Percentiles rank a stretch among this genome's conserved stretches.
phyloP scores from a whole-genome alignment of 2,113 vertebrate species.

The Bombycilla garrulus region DNA sequence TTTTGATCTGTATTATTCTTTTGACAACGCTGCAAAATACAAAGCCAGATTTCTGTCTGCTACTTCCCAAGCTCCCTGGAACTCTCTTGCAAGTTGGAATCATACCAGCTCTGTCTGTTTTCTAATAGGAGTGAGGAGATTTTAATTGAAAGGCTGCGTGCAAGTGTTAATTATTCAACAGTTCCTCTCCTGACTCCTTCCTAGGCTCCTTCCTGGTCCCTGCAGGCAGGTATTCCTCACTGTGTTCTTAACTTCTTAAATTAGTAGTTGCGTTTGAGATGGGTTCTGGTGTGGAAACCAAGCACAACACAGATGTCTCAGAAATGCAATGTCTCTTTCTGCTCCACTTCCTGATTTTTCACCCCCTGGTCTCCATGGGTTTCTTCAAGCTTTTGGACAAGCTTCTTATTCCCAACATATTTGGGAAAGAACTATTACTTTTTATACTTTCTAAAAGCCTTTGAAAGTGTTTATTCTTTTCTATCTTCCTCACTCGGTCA shows the following conservation, averaged over 20 bases:
- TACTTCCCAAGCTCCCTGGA: background rate
- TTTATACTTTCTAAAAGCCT: background rate
- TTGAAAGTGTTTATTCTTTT: constrained; percentile 30
- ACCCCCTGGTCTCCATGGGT: background rate
- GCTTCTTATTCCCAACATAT: background rate
- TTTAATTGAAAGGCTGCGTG: background rate
- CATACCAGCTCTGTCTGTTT: background rate
- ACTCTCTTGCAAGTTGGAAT: background rate
- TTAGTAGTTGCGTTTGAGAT: background rate
- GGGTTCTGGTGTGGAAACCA: background rate
- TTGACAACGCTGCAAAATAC: background rate
- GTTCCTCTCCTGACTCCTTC: background rate
- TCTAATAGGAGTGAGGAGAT: background rate
- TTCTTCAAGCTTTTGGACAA: background rate
- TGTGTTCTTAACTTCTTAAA: background rate
- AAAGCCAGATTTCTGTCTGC: background rate
- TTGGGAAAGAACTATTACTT: background rate
- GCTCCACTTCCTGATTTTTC: background rate
- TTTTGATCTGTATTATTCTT: background rate
- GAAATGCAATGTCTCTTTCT: background rate
- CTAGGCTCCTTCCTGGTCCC: background rate
- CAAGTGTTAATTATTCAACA: background rate
- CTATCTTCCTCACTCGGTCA: constrained; percentile 15
- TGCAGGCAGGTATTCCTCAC: background rate
- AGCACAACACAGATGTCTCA: background rate